Conservation (phyloP, 2,113 vertebrate species). For the Podarcis muralis region DNA sequence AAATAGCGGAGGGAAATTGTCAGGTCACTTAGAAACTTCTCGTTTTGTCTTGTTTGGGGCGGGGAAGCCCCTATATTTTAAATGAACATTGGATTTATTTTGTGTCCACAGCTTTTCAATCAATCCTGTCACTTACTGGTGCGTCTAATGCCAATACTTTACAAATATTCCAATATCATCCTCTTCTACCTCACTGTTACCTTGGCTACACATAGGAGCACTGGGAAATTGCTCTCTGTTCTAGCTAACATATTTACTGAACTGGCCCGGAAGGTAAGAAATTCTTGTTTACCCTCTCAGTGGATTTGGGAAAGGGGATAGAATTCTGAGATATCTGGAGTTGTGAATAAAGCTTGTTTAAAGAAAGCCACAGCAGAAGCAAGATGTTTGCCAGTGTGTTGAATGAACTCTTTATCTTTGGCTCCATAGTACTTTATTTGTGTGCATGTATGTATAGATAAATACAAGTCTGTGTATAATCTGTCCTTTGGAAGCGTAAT, state of each 20-base stretch:
- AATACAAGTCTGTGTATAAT: no score
- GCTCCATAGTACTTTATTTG: no score
- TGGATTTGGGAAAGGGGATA: neutral
- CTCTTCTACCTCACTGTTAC: constrained; percentile 87
- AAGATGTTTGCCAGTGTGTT: neutral
- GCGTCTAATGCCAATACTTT: constrained; percentile 86
- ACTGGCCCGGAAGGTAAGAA: constrained; percentile 89
- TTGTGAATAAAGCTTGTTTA: neutral
- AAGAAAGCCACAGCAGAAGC: neutral
- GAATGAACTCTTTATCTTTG: no score
- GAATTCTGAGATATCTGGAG: neutral
- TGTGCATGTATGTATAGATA: no score
- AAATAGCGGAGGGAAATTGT: neutral
- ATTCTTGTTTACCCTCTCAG: neutral
- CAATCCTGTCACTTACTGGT: constrained; percentile 82
- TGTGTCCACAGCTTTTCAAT: constrained; percentile 75
- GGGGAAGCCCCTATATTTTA: neutral
- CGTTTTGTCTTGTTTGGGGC: no score
- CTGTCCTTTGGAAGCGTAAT: no score
- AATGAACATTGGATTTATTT: constrained; percentile 13
- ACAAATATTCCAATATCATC: constrained; percentile 84
- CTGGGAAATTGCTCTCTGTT: constrained; percentile 90
- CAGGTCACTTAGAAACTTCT: neutral
- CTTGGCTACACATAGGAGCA: constrained; percentile 88
- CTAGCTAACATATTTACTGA: constrained; percentile 89